Conservation (phyloP, 2,888 invertebrate genomes). For the Operophtera brumata region DNA sequence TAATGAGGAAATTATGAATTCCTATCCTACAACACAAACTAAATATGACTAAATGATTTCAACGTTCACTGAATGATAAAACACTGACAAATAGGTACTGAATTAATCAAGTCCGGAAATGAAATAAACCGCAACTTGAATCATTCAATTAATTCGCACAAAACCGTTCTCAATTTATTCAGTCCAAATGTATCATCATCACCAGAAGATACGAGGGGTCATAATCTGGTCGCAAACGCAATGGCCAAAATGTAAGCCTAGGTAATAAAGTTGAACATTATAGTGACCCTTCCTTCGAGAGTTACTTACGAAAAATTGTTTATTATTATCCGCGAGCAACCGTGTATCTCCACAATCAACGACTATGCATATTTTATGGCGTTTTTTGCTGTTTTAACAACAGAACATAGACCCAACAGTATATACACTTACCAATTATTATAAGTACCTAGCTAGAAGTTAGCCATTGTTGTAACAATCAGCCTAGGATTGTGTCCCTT, state of each 20-base stretch:
- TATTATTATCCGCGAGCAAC: neutral
- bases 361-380: neutral
- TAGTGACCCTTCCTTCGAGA: neutral
- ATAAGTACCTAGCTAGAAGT: neutral
- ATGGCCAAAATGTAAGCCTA: no score
- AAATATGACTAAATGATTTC: slow-evolving; percentile 1
- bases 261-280: slow-evolving; percentile 1
- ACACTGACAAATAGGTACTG: slow-evolving; percentile 16
- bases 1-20: neutral
- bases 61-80: neutral
- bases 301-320: neutral
- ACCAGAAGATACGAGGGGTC: no score
- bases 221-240: no score
- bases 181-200: slow-evolving; percentile 16
- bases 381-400: neutral
- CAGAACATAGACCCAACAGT: neutral
- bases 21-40: neutral
- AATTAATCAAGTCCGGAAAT: slow-evolving; percentile 31
- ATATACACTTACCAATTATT: slow-evolving; percentile 7
- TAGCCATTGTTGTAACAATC: slow-evolving; percentile 11
- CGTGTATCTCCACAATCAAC: neutral
- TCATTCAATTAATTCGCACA: slow-evolving; percentile 29
- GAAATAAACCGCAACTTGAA: slow-evolving; percentile 26
- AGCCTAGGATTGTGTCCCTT: slow-evolving; percentile 18
- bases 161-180: slow-evolving; percentile 27